These are phyloP conservation scores for Catocala sponsa DNA, from an alignment of 2,888 invertebrate genomes.

Conservation along the genomic window DNA sequence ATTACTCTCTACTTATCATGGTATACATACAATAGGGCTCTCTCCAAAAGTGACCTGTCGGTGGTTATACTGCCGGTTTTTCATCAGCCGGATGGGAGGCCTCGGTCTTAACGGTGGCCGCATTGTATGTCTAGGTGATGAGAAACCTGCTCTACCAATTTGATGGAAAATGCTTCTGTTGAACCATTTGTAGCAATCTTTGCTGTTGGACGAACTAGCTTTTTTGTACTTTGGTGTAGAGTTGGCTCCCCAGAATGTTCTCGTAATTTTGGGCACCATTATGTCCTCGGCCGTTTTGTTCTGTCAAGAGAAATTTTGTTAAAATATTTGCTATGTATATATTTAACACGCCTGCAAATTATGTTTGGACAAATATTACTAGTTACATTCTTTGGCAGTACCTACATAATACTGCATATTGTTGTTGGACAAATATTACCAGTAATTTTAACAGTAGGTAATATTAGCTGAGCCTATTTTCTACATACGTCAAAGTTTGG, in stretches of 20 bases:
- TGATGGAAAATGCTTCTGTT: conserved; percentile 32
- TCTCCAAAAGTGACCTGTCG: conserved; percentile 45
- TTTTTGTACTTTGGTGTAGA: too few relatives aligned
- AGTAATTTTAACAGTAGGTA: too few relatives aligned
- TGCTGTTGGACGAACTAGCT: conserved; percentile 8
- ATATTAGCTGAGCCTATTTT: too few relatives aligned
- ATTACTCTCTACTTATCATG: conserved; percentile 17
- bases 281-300: conserved; percentile 43
- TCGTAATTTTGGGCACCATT: conserved; percentile 40
- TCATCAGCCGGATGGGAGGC: conserved; percentile 5
- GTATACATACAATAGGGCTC: conserved; percentile 58
- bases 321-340: too few relatives aligned
- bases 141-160: background rate
- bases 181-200: conserved; percentile 28
- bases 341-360: too few relatives aligned
- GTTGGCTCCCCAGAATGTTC: conserved; percentile 39
- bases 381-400: too few relatives aligned
- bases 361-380: too few relatives aligned
- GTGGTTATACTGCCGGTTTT: conserved; percentile 19
- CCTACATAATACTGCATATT: too few relatives aligned
- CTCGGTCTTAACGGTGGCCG: background rate
- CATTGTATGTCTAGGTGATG: background rate
- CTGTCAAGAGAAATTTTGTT: conserved; percentile 26
- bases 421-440: too few relatives aligned
- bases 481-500: too few relatives aligned